Base-by-base conservation (phyloP, 2,888 invertebrate genomes). In the Cistogaster globosa region DNA sequence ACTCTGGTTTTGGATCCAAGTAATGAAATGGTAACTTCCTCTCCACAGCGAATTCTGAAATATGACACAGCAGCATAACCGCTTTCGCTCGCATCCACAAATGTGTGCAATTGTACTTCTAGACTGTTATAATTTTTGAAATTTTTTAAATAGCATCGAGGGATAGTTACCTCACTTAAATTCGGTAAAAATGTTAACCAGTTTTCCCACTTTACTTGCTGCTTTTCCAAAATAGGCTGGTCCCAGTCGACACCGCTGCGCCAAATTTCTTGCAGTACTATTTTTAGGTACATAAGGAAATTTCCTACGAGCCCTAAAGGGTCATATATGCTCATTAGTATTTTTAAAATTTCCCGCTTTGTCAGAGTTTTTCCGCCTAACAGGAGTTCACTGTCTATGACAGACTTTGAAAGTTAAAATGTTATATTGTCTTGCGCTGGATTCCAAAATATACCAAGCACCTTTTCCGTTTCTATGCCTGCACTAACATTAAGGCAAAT, bases 181-280 rank as follows among this genome's bases (percentile, higher is more conserved):
- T 69, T n/a, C 8, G 81, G 84, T 20, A 89, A 63, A 6, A 83
- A n/a, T 0, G 62, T 45, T 5, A 87, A 9, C 88, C 88, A 89
- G 5, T 63, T 63, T 26, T 60, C 9, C 65, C 62, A 42, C 42
- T 42, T 42, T 14, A 42, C 42, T 42, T 42, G 42, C 42, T 42
- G 42, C 7, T 42, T 42, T 42, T 42, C 65, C 67, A 18, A n/a
- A 53, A 63, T 72, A 51, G 48, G 60, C 26, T 51, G 36, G 18
- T 60, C 71, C 83, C 81, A 86, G 4, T 26, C 76, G 0, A 75
- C 63, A 1, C 53, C 62, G 20, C 68, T 83, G 58, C 75, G 57
- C 51, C 51, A 51, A n/a, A 76, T 58, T 48, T 79, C 78, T 42
- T 79, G 74, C 18, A 83, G 38, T 32, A 60, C 26, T 45, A 79